Evolutionary conservation across 1,140 invertebrate genomes (phyloP).

Genomic region (Cotesia glomerata): DNA sequence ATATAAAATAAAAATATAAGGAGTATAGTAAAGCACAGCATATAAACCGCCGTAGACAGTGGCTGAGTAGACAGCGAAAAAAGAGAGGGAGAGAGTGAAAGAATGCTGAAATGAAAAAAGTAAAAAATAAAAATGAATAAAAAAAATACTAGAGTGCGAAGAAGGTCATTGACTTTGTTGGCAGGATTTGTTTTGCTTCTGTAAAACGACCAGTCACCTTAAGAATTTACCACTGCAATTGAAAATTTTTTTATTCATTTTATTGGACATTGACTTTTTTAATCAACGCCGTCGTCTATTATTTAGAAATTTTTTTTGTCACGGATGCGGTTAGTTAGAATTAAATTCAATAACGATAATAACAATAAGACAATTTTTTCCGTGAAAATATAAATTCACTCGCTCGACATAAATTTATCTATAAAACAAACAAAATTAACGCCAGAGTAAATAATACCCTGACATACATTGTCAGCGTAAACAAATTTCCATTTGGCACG

Average conservation of each 20-base stretch:
- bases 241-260: background rate
- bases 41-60: background rate
- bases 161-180: conserved; percentile 12
- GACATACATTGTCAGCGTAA: background rate
- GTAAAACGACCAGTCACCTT: conserved; percentile 1
- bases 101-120: background rate
- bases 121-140: background rate
- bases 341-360: background rate
- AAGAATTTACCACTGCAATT: background rate
- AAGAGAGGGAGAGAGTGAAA: background rate
- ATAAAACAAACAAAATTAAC: background rate
- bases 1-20: no score
- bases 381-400: background rate
- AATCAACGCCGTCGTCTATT: no score
- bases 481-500: conserved; percentile 2
- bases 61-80: background rate
- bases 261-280: background rate
- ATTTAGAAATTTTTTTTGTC: no score
- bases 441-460: conserved; percentile 8
- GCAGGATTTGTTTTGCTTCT: conserved; percentile 8
- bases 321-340: no score
- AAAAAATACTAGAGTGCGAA: background rate
- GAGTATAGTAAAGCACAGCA: background rate
- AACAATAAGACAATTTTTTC: background rate
- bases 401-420: background rate